Conservation (phyloP, 2,113 vertebrate species). For the Callorhinus ursinus region DNA sequence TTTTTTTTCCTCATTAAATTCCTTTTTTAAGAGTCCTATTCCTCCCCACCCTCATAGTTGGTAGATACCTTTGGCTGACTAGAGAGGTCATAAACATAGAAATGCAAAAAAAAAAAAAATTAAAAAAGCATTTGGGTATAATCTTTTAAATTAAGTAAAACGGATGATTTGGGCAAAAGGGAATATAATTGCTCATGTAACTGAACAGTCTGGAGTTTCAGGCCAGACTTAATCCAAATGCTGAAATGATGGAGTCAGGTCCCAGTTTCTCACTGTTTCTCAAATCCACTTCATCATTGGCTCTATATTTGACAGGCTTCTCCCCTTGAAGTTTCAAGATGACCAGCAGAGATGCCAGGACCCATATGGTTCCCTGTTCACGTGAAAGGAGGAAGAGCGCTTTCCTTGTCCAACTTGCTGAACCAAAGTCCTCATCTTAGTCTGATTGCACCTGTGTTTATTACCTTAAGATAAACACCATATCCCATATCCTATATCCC, state of each 20-base stretch:
- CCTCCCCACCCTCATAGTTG: background rate
- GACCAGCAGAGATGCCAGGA: background rate
- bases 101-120: constrained; percentile 1
- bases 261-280: constrained; percentile 11
- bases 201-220: constrained; percentile 2
- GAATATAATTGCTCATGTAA: background rate
- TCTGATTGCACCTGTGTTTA: background rate
- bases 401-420: background rate
- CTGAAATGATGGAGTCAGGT: background rate
- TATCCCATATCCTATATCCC: background rate
- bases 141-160: constrained; percentile 47
- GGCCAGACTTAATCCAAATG: background rate
- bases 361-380: background rate
- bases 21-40: background rate
- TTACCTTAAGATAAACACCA: background rate
- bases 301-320: background rate
- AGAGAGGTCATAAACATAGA: background rate
- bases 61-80: background rate
- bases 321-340: background rate
- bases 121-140: background rate
- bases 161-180: background rate
- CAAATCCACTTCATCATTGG: background rate
- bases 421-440: background rate
- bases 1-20: background rate
- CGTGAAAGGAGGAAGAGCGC: background rate